Conservation (phyloP, 1,140 invertebrate species). For the Diuraphis noxia region DNA sequence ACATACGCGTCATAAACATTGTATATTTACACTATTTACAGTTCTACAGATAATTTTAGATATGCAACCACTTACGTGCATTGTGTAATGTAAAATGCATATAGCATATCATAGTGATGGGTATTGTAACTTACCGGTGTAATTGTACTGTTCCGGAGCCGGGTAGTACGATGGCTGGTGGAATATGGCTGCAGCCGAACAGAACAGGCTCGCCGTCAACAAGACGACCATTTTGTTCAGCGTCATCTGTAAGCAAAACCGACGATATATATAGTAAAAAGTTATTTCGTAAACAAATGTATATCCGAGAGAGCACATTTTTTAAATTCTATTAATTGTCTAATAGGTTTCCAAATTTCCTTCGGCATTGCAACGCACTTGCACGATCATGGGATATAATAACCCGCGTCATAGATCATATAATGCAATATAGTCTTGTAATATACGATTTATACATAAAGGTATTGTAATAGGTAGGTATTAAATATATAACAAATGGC, state of each 20-base stretch:
- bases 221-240: slow-evolving; percentile 26
- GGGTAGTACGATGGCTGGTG: slow-evolving; percentile 4
- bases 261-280: not conserved
- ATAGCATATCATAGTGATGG: not conserved
- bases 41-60: not conserved
- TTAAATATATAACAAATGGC: not conserved
- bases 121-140: not conserved
- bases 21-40: not conserved
- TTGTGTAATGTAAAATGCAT: not conserved
- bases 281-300: not conserved
- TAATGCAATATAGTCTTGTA: not conserved
- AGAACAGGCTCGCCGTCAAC: slow-evolving; percentile 22
- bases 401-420: no score
- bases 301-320: no score
- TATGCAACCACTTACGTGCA: not conserved
- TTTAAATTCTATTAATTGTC: not conserved
- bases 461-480: not conserved
- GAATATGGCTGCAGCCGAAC: slow-evolving; percentile 31
- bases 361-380: not conserved
- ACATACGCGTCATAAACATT: no score
- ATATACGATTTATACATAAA: not conserved
- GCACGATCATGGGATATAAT: not conserved
- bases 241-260: slow-evolving; percentile 28
- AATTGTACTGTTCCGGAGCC: not conserved
- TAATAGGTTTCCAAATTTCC: not conserved